Evolutionary conservation across 2,113 vertebrate genomes (phyloP).

Genomic region (Ceyx cyanopectus): DNA sequence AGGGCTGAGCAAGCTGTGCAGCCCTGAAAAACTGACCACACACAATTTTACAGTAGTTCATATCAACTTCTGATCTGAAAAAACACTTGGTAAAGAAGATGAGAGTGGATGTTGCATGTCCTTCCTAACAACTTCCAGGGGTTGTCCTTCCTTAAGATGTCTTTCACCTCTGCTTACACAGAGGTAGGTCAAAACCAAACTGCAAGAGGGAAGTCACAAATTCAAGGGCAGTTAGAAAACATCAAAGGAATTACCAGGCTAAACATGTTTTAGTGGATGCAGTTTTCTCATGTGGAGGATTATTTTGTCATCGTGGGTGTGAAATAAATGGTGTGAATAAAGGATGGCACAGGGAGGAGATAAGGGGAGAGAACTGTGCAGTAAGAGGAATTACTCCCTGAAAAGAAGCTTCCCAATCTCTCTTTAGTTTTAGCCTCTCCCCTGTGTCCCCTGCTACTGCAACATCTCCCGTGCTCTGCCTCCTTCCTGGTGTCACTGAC

Average conservation of each 20-base stretch:
- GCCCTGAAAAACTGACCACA: not conserved
- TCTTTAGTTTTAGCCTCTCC: not conserved
- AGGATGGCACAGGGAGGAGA: not conserved
- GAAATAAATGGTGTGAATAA: not conserved
- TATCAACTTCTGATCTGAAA: not conserved
- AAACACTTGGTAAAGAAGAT: not conserved
- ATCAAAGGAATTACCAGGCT: not conserved
- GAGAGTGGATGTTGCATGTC: fast-evolving
- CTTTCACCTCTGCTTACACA: not conserved
- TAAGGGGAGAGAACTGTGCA: not conserved
- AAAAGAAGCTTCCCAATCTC: not conserved
- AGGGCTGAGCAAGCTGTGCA: not conserved
- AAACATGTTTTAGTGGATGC: not conserved
- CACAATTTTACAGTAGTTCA: not conserved
- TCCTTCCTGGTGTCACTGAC: not conserved
- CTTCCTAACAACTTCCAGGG: no score
- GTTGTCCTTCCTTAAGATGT: not conserved
- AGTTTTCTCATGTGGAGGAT: not conserved
- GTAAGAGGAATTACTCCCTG: not conserved
- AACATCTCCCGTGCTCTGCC: not conserved
- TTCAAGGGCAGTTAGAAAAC: not conserved
- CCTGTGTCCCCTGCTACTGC: not conserved
- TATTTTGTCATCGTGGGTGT: not conserved
- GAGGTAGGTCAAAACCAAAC: not conserved
- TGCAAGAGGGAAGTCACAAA: not conserved